phyloP scores from a whole-genome alignment of 2,113 vertebrate species.

The Corythornis cristatus region DNA sequence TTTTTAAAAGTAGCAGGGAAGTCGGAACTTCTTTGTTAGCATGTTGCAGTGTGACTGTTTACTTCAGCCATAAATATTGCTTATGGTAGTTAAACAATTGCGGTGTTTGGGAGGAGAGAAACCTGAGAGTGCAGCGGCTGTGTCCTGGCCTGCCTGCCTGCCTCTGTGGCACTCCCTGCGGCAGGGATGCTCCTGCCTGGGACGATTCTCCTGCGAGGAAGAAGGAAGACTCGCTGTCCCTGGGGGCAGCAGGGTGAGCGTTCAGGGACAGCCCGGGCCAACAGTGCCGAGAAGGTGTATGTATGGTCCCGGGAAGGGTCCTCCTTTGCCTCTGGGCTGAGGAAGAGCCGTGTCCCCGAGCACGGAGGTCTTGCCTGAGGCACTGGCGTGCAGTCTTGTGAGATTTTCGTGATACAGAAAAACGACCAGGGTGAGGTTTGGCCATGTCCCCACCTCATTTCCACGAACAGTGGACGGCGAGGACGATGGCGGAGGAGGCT shows the following conservation, averaged over 20 bases:
- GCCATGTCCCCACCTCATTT: not conserved
- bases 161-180: not conserved
- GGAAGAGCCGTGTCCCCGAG: not conserved
- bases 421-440: not conserved
- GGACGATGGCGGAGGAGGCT: not conserved
- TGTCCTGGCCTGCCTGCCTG: not conserved
- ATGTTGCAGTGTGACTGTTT: not conserved
- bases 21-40: not conserved
- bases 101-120: too few relatives aligned
- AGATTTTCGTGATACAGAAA: accelerated
- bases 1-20: not conserved
- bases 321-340: not conserved
- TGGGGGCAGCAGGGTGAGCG: accelerated
- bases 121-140: too few relatives aligned
- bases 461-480: accelerated
- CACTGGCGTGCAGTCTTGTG: accelerated
- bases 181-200: not conserved
- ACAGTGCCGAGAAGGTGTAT: accelerated
- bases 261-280: not conserved
- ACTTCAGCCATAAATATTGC: not conserved
- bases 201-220: accelerated
- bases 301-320: too few relatives aligned
- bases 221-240: accelerated
- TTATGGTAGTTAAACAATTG: accelerated
- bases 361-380: accelerated